These are phyloP conservation scores for Leptosomus discolor DNA, from an alignment of 2,113 vertebrate species.

Conservation along the genomic window DNA sequence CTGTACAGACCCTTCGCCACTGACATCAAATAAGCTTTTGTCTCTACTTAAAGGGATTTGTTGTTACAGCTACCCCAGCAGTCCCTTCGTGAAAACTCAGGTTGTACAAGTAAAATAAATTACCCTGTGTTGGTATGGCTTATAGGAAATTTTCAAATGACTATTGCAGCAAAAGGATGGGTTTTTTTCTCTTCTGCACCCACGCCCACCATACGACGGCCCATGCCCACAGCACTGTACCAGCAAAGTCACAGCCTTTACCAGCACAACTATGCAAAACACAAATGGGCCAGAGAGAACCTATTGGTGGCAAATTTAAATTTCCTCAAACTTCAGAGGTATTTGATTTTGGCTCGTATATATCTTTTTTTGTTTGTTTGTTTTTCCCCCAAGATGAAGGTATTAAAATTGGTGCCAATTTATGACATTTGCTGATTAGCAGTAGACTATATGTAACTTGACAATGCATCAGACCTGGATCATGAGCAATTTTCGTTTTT, in stretches of 20 bases:
- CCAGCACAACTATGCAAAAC: background rate
- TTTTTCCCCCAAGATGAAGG: background rate
- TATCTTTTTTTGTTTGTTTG: background rate
- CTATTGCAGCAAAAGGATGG: background rate
- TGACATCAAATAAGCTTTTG: background rate
- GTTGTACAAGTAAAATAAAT: background rate
- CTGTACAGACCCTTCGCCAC: background rate
- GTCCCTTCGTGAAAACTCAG: background rate
- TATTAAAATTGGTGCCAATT: background rate
- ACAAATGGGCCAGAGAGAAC: background rate
- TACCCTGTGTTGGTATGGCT: background rate
- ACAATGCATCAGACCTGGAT: background rate
- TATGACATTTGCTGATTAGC: background rate
- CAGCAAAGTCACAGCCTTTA: background rate
- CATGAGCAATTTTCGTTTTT: background rate
- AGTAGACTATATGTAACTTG: background rate
- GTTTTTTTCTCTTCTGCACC: background rate
- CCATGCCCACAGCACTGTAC: background rate
- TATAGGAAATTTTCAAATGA: background rate
- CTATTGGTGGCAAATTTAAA: background rate
- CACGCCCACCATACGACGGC: background rate
- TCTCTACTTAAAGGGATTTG: background rate
- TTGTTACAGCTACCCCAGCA: background rate
- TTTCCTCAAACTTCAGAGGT: background rate
- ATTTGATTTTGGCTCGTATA: background rate